Conservation (phyloP, 2,888 invertebrate genomes). For the Phortica okadai region DNA sequence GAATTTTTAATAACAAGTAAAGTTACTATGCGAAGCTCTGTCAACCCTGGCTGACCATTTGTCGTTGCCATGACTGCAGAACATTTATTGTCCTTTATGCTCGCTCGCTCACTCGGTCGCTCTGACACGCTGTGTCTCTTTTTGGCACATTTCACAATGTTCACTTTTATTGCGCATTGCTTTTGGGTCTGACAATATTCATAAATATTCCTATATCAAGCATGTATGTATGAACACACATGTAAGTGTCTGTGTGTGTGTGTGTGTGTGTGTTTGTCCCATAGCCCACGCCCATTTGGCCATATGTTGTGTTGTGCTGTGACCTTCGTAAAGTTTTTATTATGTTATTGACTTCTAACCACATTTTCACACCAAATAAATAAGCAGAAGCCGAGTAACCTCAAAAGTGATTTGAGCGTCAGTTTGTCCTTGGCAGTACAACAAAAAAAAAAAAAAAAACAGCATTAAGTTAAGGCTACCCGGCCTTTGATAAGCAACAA, state of each 20-base stretch:
- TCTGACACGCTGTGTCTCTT: neutral
- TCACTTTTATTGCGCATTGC: slow-evolving; percentile 26
- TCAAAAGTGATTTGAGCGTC: neutral
- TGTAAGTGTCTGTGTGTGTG: neutral
- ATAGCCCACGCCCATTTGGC: slow-evolving; percentile 31
- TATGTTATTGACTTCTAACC: slow-evolving; percentile 67
- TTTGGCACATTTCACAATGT: slow-evolving; percentile 3
- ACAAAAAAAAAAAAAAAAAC: slow-evolving; percentile 35
- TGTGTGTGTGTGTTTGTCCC: neutral
- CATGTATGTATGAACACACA: neutral
- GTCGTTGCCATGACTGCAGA: neutral
- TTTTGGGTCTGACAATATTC: slow-evolving; percentile 45
- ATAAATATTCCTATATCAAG: slow-evolving; percentile 44
- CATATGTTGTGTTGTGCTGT: slow-evolving; percentile 44
- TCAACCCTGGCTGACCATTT: no score
- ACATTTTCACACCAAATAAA: slow-evolving; percentile 64
- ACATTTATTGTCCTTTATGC: neutral
- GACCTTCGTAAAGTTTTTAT: slow-evolving; percentile 66
- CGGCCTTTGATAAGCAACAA: neutral
- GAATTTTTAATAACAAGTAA: no score
- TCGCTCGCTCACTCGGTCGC: no score
- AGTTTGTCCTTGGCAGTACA: slow-evolving; percentile 52
- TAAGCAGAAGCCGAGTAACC: slow-evolving; percentile 30
- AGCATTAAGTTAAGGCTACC: neutral
- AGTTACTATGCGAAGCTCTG: no score